Evolutionary conservation across 2,888 invertebrate species (phyloP).

Genomic region (Scotopteryx bipunctaria): DNA sequence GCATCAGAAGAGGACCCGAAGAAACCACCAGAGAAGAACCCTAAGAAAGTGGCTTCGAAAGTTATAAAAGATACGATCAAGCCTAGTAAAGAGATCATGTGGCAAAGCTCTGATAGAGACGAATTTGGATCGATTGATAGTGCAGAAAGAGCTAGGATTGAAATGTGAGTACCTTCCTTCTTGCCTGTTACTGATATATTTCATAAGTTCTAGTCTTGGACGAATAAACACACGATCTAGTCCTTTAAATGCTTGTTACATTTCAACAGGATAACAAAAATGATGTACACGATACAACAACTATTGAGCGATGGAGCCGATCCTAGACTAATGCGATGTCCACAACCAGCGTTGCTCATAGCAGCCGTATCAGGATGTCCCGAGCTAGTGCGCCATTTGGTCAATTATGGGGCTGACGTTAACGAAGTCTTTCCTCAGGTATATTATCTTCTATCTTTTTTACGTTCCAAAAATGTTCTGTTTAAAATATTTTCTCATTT

Average conservation of each 20-base stretch:
- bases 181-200: too few species aligned
- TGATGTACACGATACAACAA: conserved; percentile 56
- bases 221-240: too few species aligned
- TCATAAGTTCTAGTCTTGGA: too few species aligned
- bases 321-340: conserved; percentile 59
- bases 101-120: conserved; percentile 46
- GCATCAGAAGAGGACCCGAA: conserved; percentile 51
- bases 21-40: conserved; percentile 48
- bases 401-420: conserved; percentile 58
- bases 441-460: too few species aligned
- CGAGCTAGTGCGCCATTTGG: conserved; percentile 53
- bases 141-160: conserved; percentile 45
- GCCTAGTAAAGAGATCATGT: conserved; percentile 52
- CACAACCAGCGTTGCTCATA: conserved; percentile 62
- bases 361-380: conserved; percentile 52
- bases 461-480: too few species aligned
- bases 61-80: conserved; percentile 49
- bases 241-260: too few species aligned
- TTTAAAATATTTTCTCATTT: background rate
- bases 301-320: conserved; percentile 62
- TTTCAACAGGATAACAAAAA: conserved; percentile 54
- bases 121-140: conserved; percentile 42
- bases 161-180: conserved; percentile 53
- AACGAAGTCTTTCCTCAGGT: conserved; percentile 62
- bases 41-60: conserved; percentile 48